Conservation (phyloP, 2,797 vertebrate species). For the Leucoraja ocellata region DNA sequence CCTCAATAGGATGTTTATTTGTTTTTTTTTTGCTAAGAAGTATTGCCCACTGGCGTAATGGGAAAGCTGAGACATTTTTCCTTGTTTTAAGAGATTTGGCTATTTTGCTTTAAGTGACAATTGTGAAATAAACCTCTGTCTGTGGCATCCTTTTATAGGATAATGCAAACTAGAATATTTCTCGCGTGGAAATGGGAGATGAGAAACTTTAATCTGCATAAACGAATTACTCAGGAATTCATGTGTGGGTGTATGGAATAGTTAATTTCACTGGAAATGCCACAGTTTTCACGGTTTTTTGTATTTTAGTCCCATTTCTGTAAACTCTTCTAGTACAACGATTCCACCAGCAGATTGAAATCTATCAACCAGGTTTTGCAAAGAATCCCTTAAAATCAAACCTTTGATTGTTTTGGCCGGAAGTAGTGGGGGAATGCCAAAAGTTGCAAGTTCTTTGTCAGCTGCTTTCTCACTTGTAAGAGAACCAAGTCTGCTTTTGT, state of each 20-base stretch:
- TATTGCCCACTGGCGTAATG: neutral
- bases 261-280: constrained; percentile 28
- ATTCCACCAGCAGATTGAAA: neutral
- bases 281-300: neutral
- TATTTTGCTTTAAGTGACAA: constrained; percentile 9
- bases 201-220: constrained; percentile 27
- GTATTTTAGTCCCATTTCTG: neutral
- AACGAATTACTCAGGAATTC: constrained; percentile 31
- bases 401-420: neutral
- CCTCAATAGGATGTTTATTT: neutral
- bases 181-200: constrained; percentile 23
- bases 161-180: constrained; percentile 34
- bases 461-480: neutral
- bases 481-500: neutral
- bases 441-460: neutral
- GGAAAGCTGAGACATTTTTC: neutral
- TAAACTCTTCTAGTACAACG: neutral
- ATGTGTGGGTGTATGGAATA: constrained; percentile 33
- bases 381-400: neutral
- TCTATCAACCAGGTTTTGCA: neutral
- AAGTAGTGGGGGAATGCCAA: neutral
- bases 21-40: neutral
- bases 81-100: neutral
- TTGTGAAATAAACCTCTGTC: neutral
- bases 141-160: neutral